Evolutionary conservation across 2,888 invertebrate genomes (phyloP), one percentile per base, ranked within the genome.

Genomic region (Epinotia bilunana): DNA sequence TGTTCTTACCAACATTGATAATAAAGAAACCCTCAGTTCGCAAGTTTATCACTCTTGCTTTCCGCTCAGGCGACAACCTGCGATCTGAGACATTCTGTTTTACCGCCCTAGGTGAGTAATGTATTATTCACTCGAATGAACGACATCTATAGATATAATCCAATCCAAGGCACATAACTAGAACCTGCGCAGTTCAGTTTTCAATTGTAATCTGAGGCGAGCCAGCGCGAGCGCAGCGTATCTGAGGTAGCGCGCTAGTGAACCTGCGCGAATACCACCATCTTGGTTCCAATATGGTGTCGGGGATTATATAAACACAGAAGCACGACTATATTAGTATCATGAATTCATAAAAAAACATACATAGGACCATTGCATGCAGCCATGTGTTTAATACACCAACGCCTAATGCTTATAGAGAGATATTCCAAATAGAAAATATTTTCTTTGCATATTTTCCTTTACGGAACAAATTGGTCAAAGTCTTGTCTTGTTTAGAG

Each of bases 361-460:
- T 16, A 1, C 5, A 6, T 16, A 49, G 49, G n/a, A 7, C 18
- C 6, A 43, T 58, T 43, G 13, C 61, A 18, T 46, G 16, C 6
- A 23, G 18, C 28, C 18, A 9, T 33, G 18, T 55, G 33, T 62
- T 72, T 23, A 67, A 75, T 20, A 75, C 20, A 75, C 65, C 71
- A 55, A 67, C 46, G 55, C 75, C 72, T 57, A 91, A 90, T 83
- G 89, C 89, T 89, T 92, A 91, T 90, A 93, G 91, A 94, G 92
- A 94, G 91, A 92, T 87, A 88, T 88, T 89, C 87, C 90, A 90
- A 91, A 91, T 88, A 87, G 83, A 88, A 86, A 87, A 86, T 87
- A 85, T 85, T 84, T 83, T 83, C 81, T 77, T 84, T 84, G 82
- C 76, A 74, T 78, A 80, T 70, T 81, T 81, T 85, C 82, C 83